Evolutionary conservation across 2,888 invertebrate genomes (phyloP), one percentile per base, ranked within the genome.

Genomic region (Platerodrilus igneus): DNA sequence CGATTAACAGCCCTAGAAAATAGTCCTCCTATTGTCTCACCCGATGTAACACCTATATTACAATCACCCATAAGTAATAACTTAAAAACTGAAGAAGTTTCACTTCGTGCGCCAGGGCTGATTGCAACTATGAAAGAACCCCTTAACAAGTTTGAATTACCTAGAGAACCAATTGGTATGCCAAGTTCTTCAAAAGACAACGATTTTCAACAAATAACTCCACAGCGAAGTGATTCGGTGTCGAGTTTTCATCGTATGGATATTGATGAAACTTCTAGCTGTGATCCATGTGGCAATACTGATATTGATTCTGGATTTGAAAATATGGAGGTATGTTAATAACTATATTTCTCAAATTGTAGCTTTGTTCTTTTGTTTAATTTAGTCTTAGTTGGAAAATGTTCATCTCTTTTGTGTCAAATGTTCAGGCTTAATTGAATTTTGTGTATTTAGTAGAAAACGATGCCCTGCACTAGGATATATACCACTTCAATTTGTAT

Each of bases 251-350:
- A 65, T 28, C 73, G 74, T 19, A 78, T 79, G 72, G 79, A 81
- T 55, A 73, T 77, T 13, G 76, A 77, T 52, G 77, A 77, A 41
- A 69, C 59, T 14, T 69, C 65, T 50, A 70, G 61, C 5, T 61
- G 60, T 40, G 68, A 68, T 63, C 59, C 74, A 66, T 53, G 57
- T 36, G 60, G 57, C 5, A 73, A 69, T 49, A 72, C 72, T 15
- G 82, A 81, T 62, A 78, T 79, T 19, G 83, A 83, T 64, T 81
- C 82, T 4, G 81, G 82, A 11, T 80, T 83, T 56, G 85, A 85
- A 64, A 82, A 79, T 53, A 85, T 85, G 84, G 85, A 85, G 65
- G 73, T 68, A 41, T 60, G 59, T 46, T n/a, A n/a, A n/a, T n/a
- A n/a, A n/a, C n/a, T n/a, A n/a, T n/a, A n/a, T n/a, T n/a, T n/a